phyloP scores from a whole-genome alignment of 2,113 vertebrate species.

The Callipepla californica region DNA sequence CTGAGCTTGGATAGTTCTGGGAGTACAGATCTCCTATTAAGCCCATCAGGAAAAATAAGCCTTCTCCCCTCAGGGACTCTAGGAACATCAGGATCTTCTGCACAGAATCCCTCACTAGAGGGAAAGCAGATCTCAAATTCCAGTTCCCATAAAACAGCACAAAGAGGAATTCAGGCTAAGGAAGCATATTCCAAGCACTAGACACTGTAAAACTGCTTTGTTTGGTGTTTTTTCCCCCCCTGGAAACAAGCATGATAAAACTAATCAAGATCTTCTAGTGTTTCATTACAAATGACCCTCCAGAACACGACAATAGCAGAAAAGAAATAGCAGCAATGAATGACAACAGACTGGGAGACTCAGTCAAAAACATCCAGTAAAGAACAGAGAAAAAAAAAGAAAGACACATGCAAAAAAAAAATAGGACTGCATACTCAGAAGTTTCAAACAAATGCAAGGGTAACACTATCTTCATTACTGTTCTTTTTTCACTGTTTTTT shows the following conservation, averaged over 20 bases:
- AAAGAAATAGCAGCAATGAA: background rate
- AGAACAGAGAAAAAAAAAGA: background rate
- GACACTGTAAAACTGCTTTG: background rate
- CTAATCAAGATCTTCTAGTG: background rate
- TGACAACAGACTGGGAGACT: background rate
- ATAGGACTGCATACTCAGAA: background rate
- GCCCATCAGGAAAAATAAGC: background rate
- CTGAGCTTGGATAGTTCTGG: background rate
- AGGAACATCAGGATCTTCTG: background rate
- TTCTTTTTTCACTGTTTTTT: background rate
- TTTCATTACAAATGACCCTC: background rate
- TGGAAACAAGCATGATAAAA: background rate
- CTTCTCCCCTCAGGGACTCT: background rate
- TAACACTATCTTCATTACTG: background rate
- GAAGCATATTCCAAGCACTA: background rate
- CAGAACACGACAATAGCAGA: background rate
- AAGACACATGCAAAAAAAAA: background rate
- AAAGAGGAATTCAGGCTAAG: background rate
- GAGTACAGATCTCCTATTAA: background rate
- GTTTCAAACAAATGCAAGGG: background rate
- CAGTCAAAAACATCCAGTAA: background rate
- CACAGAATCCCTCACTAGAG: background rate
- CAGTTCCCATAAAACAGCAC: background rate
- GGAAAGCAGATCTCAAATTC: background rate
- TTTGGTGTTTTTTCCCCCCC: background rate